Conservation (phyloP, 2,888 invertebrate genomes). For the Amphipoea oculea region DNA sequence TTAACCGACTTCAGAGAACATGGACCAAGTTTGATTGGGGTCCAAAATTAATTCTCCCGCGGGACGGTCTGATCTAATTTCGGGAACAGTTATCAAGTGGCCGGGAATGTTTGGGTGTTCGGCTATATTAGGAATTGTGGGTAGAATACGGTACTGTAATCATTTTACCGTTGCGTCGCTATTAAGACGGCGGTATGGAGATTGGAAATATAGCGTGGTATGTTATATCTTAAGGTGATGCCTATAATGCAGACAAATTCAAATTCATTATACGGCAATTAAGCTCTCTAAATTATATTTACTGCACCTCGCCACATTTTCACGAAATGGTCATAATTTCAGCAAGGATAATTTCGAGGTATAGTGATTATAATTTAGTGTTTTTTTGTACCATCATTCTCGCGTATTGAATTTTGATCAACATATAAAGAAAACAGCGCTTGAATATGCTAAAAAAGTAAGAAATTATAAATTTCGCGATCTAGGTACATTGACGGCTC, state of each 20-base stretch:
- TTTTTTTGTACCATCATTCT: neutral
- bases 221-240: neutral
- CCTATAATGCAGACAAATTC: neutral
- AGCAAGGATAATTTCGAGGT: too few species aligned
- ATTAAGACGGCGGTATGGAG: neutral
- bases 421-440: neutral
- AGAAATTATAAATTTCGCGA: neutral
- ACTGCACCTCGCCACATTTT: too few species aligned
- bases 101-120: slow-evolving; percentile 67
- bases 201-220: neutral
- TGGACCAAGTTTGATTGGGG: slow-evolving; percentile 82
- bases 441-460: neutral
- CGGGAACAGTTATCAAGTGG: slow-evolving; percentile 78
- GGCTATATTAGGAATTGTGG: slow-evolving; percentile 55
- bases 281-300: too few species aligned
- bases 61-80: slow-evolving; percentile 80
- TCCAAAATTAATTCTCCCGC: slow-evolving; percentile 81
- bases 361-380: neutral
- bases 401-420: neutral
- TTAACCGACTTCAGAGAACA: slow-evolving; percentile 74
- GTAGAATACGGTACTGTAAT: slow-evolving; percentile 38
- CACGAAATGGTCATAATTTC: too few species aligned
- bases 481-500: too few species aligned
- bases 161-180: slow-evolving; percentile 33
- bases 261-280: too few species aligned